A percentile compares a stretch with the other conserved stretches of the same genome.
Conservation (phyloP, 2,797 vertebrate genomes). For the Linurgus olivaceus region DNA sequence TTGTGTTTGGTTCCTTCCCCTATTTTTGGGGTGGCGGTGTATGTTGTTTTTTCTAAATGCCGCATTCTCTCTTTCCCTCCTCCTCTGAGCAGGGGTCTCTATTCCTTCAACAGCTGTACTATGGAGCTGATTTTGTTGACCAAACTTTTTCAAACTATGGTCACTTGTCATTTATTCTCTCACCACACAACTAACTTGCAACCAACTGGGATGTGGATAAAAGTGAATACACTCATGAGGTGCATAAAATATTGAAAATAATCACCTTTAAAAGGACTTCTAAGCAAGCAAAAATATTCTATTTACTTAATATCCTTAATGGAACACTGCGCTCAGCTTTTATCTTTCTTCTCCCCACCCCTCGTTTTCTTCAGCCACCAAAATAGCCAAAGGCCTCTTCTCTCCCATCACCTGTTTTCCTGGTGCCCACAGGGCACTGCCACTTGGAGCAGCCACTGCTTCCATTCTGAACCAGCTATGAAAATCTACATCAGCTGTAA, state of each 20-base stretch:
- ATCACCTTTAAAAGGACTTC: background rate
- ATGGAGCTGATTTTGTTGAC: background rate
- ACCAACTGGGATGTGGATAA: background rate
- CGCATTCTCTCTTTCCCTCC: background rate
- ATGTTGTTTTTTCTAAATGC: background rate
- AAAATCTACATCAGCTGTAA: background rate
- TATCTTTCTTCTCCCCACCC: background rate
- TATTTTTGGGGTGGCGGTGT: accelerated
- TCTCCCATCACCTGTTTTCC: background rate
- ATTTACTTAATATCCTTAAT: background rate
- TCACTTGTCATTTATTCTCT: background rate
- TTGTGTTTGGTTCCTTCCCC: background rate
- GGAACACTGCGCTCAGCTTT: accelerated
- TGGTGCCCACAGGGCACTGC: background rate
- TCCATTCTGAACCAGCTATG: background rate
- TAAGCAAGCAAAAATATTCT: background rate
- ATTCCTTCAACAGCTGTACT: background rate
- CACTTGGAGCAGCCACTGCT: background rate
- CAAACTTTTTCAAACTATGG: background rate
- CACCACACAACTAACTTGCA: background rate
- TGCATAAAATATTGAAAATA: background rate
- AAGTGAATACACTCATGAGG: background rate
- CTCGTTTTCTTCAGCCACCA: background rate
- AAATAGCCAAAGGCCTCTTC: background rate
- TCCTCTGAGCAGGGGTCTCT: background rate